A percentile compares a stretch with the other conserved stretches of the same genome.
Evolutionary conservation across 2,797 vertebrate species (phyloP).

Genomic region (Macropodus opercularis): DNA sequence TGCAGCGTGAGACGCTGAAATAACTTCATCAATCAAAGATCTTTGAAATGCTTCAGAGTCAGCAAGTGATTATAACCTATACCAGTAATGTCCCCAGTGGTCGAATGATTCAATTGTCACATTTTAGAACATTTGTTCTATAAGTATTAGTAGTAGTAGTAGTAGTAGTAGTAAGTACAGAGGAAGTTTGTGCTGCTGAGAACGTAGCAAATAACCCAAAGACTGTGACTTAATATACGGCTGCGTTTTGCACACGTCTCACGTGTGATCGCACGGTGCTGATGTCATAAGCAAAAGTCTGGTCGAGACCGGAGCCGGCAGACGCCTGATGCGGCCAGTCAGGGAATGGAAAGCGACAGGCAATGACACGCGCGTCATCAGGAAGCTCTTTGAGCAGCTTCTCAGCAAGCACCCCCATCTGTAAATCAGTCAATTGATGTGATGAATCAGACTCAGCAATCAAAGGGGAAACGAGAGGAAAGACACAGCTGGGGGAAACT

Average conservation of each 20-base stretch:
- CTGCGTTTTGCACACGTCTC: background rate
- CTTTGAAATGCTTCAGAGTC: no score
- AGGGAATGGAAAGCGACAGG: conserved; percentile 79
- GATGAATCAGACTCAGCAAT: conserved; percentile 8
- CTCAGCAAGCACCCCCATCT: conserved; percentile 78
- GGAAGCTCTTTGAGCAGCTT: conserved; percentile 81
- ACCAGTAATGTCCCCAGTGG: background rate
- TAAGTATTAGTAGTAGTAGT: no score
- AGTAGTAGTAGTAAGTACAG: no score
- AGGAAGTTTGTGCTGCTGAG: conserved; percentile 5
- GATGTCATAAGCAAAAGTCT: conserved; percentile 81
- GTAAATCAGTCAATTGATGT: conserved; percentile 27
- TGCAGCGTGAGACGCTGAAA: no score
- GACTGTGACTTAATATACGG: background rate
- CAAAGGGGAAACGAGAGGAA: background rate
- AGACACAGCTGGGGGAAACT: conserved; percentile 60
- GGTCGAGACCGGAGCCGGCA: conserved; percentile 72
- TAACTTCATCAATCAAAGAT: no score
- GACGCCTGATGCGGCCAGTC: conserved; percentile 68
- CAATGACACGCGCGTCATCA: conserved; percentile 71
- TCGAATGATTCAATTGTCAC: background rate
- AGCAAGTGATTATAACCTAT: background rate
- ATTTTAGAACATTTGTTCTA: conserved; percentile 9
- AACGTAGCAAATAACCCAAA: background rate
- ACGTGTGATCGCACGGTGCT: conserved; percentile 50